phyloP scores from a whole-genome alignment of 2,888 invertebrate genomes.

The Tipula helvola region DNA sequence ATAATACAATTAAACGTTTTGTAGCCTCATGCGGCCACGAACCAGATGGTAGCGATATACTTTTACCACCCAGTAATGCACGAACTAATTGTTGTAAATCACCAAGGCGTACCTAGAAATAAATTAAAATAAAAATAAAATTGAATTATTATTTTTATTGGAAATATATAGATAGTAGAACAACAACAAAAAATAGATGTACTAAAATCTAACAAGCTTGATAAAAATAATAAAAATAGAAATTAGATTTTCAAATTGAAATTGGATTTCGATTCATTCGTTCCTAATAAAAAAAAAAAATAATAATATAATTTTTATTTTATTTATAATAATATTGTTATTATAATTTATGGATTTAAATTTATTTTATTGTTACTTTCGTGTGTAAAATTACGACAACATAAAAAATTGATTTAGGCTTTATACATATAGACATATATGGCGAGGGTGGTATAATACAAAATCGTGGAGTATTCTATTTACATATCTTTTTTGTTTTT shows the following conservation, averaged over 20 bases:
- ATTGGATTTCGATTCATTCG: background rate
- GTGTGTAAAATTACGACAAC: background rate
- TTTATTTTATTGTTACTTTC: background rate
- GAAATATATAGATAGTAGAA: background rate
- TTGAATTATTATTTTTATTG: background rate
- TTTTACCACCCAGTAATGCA: conserved; percentile 40
- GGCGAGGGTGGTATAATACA: background rate
- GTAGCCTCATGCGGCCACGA: conserved; percentile 37
- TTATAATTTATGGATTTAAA: conserved; percentile 4
- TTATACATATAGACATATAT: background rate
- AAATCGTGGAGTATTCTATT: background rate
- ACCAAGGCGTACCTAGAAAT: conserved; percentile 36
- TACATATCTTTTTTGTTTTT: background rate
- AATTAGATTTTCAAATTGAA: background rate
- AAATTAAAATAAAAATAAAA: background rate
- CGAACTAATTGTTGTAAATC: conserved; percentile 38
- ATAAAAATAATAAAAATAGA: background rate
- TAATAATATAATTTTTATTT: background rate
- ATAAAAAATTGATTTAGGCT: background rate
- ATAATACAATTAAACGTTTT: conserved; percentile 66
- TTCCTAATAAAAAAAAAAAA: background rate
- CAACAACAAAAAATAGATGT: background rate
- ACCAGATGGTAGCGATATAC: conserved; percentile 35
- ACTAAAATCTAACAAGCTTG: background rate
- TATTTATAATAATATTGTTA: background rate